Evolutionary conservation across 2,113 vertebrate genomes (phyloP).

Genomic region (Trogon melanurus): DNA sequence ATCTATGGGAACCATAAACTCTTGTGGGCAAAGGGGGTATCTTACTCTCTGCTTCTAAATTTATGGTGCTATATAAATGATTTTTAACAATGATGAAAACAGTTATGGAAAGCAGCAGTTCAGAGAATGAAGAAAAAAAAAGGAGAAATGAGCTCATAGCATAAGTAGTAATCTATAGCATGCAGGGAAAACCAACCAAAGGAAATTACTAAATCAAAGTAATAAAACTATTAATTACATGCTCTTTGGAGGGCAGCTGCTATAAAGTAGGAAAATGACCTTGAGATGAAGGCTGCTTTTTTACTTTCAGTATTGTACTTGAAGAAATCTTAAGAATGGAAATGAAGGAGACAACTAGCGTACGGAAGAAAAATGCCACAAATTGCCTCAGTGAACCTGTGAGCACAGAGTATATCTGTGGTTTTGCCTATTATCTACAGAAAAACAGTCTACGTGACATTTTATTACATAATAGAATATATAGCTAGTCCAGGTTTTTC

Average conservation of each 20-base stretch:
- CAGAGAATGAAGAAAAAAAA: rapidly evolving
- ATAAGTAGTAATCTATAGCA: not conserved
- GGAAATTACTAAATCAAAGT: not conserved
- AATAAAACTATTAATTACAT: constrained; percentile 21
- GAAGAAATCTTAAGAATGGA: not conserved
- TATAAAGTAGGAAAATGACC: not conserved
- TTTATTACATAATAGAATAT: not conserved
- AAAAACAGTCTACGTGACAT: not conserved
- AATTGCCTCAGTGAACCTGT: not conserved
- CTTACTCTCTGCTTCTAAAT: not conserved
- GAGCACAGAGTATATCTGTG: not conserved
- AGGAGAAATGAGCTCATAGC: not conserved
- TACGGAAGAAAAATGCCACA: not conserved
- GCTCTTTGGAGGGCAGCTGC: constrained; percentile 9
- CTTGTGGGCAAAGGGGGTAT: not conserved
- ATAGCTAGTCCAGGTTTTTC: not conserved
- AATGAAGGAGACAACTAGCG: not conserved
- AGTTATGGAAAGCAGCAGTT: not conserved
- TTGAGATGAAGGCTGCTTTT: not conserved
- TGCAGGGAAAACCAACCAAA: not conserved
- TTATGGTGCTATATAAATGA: constrained; percentile 2
- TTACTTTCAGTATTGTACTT: not conserved
- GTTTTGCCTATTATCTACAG: not conserved
- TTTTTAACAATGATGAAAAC: constrained; percentile 30
- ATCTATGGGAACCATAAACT: not conserved